Percentiles rank a stretch among this genome's conserved stretches.
These are phyloP conservation scores for Papilio gigon DNA, from an alignment of 2,888 invertebrate genomes.

Conservation along the genomic window DNA sequence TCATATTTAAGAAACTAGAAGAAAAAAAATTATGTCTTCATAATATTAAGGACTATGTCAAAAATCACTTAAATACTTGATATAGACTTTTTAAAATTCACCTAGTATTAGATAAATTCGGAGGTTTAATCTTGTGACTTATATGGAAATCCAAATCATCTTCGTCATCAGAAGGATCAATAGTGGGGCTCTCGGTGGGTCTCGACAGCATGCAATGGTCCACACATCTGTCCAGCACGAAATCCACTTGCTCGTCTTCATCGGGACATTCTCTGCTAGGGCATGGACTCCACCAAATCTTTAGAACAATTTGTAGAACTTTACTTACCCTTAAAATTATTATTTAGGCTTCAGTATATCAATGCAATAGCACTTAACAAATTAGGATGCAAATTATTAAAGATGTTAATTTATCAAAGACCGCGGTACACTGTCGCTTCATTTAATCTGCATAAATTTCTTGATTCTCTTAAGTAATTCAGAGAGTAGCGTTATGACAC, in stretches of 20 bases:
- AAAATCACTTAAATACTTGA: not conserved
- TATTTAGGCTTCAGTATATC: not conserved
- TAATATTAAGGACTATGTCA: not conserved
- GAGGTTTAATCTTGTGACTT: slow-evolving; percentile 74
- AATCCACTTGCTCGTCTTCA: slow-evolving; percentile 86
- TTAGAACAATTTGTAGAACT: slow-evolving; percentile 41
- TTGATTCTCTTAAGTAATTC: slow-evolving; percentile 76
- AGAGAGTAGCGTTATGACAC: slow-evolving; percentile 70
- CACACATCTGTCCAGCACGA: slow-evolving; percentile 87
- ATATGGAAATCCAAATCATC: slow-evolving; percentile 83
- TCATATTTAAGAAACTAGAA: slow-evolving; percentile 65
- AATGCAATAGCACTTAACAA: not conserved
- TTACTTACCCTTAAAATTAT: not conserved
- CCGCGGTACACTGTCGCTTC: slow-evolving; percentile 2
- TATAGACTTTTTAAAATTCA: slow-evolving; percentile 41
- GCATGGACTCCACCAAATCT: slow-evolving; percentile 93
- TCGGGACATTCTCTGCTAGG: slow-evolving; percentile 90
- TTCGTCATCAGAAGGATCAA: slow-evolving; percentile 72
- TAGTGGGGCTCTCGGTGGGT: slow-evolving; percentile 69
- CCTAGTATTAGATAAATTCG: slow-evolving; percentile 70
- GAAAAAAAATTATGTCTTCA: slow-evolving; percentile 43
- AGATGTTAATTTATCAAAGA: not conserved
- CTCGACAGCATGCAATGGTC: slow-evolving; percentile 86
- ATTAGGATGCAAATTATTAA: not conserved
- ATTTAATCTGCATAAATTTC: slow-evolving; percentile 62